Conservation (phyloP, 1,140 invertebrate species). For the Bombyx mandarina region DNA sequence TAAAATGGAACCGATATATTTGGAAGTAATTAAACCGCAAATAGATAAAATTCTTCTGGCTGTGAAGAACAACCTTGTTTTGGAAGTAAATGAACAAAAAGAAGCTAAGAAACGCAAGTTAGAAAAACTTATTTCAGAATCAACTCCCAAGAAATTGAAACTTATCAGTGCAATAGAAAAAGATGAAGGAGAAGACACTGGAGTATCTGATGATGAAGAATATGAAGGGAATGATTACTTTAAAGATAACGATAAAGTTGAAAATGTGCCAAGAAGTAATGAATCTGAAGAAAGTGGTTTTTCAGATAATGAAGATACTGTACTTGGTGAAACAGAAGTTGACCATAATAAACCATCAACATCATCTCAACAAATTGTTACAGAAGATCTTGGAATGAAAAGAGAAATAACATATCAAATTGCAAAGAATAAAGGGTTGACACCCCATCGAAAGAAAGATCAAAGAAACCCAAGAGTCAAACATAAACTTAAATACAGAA, state of each 20-base stretch:
- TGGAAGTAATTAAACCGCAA: constrained; percentile 76
- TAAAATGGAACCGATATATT: constrained; percentile 79
- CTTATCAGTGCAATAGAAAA: constrained; percentile 54
- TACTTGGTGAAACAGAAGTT: constrained; percentile 34
- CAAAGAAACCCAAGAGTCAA: constrained; percentile 94
- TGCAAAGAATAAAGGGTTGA: constrained; percentile 95
- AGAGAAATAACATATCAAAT: constrained; percentile 93
- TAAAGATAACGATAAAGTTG: constrained; percentile 32
- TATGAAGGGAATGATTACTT: constrained; percentile 57
- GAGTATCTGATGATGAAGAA: constrained; percentile 53
- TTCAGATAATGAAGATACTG: constrained; percentile 44
- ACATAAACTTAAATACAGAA: constrained; percentile 90
- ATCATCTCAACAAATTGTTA: constrained; percentile 30
- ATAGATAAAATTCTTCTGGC: constrained; percentile 73
- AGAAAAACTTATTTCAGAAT: constrained; percentile 33
- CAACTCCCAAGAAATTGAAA: constrained; percentile 59
- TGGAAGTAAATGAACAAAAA: constrained; percentile 43
- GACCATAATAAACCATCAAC: constrained; percentile 43
- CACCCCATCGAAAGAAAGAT: constrained; percentile 90
- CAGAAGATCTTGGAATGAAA: constrained; percentile 71
- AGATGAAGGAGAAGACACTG: constrained; percentile 54
- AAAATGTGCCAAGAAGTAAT: constrained; percentile 28
- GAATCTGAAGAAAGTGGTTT: constrained; percentile 62
- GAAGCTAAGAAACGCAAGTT: constrained; percentile 42
- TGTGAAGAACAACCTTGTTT: constrained; percentile 63